A percentile compares a stretch with the other conserved stretches of the same genome.
Evolutionary conservation across 2,797 vertebrate genomes (phyloP).

Genomic region (Antrozous pallidus): DNA sequence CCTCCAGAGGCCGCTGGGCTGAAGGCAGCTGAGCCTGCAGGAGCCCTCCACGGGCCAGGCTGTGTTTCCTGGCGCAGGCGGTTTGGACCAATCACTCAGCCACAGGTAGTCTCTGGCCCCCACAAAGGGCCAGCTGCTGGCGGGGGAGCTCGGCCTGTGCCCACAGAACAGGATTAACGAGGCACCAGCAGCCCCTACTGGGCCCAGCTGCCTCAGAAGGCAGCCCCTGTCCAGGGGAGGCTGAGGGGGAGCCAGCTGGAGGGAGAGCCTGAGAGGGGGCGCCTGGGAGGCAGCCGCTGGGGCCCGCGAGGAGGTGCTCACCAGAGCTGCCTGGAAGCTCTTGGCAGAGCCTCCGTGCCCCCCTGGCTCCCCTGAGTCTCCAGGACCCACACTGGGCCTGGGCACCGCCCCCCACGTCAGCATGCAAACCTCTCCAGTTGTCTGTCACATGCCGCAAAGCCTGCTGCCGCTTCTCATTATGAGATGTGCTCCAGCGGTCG

Average conservation of each 20-base stretch:
- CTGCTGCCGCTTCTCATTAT: neutral
- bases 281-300: neutral
- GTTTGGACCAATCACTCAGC: neutral
- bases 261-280: neutral
- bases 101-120: rapidly evolving
- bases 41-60: neutral
- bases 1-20: neutral
- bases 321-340: neutral
- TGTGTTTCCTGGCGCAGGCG: neutral
- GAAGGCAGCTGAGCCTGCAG: rapidly evolving
- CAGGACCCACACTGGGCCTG: neutral
- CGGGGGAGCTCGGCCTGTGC: neutral
- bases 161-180: rapidly evolving
- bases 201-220: neutral
- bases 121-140: neutral
- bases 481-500: neutral
- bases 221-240: neutral
- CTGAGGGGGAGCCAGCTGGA: neutral
- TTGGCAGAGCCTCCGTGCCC: neutral
- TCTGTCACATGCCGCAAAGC: neutral
- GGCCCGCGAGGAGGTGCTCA: neutral
- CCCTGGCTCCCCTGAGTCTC: neutral
- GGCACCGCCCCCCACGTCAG: neutral
- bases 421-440: neutral
- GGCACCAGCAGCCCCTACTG: neutral